A percentile compares a stretch with the other conserved stretches of the same genome.
These are phyloP conservation scores for Cherax destructor DNA, from an alignment of 1,140 invertebrate species.

Conservation along the genomic window DNA sequence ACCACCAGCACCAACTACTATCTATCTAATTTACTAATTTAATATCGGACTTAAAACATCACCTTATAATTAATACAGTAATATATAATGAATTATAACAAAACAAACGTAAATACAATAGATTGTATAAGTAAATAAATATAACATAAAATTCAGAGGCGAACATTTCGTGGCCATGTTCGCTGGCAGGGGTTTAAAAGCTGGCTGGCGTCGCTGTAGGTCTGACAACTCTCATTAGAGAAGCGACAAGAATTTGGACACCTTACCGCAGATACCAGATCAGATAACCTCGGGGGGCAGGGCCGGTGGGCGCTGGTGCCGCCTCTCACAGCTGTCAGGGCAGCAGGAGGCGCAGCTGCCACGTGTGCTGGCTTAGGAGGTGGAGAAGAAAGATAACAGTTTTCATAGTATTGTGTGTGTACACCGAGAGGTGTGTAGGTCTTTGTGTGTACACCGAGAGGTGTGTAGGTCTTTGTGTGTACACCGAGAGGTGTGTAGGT, in stretches of 20 bases:
- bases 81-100: too few species aligned
- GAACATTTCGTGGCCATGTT: not conserved
- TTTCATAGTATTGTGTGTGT: not conserved
- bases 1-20: not conserved
- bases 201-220: slow-evolving; percentile 56
- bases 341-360: not conserved
- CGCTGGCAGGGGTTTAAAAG: not conserved
- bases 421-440: too few species aligned
- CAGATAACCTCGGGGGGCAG: slow-evolving; percentile 57
- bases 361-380: not conserved
- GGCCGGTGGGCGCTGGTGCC: slow-evolving; percentile 21
- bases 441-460: too few species aligned
- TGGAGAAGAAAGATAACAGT: not conserved
- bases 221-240: slow-evolving; percentile 68
- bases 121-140: too few species aligned
- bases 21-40: not conserved
- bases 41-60: too few species aligned
- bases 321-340: not conserved
- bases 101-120: too few species aligned
- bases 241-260: slow-evolving; percentile 69
- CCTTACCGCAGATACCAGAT: slow-evolving; percentile 67
- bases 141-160: not conserved
- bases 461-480: too few species aligned
- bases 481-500: too few species aligned
- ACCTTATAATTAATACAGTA: too few species aligned